Base-by-base conservation (phyloP, 2,113 vertebrate genomes). In the Bucco capensis region DNA sequence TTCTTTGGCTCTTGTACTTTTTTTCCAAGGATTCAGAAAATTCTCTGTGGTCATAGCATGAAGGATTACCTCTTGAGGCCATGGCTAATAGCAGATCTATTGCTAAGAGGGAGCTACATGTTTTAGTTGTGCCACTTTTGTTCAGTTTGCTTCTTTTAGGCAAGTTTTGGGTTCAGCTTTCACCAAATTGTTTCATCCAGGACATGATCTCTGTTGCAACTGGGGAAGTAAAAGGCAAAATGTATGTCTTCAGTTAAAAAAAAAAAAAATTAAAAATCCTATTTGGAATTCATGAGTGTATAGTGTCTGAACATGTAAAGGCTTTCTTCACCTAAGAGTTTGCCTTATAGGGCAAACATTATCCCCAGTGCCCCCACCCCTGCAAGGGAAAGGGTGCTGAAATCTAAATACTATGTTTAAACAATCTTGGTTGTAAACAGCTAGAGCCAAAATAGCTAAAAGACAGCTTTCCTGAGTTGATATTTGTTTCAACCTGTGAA, bases 351-450 rank as follows among this genome's bases (percentile, higher is more conserved):
- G 92, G 85, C 91, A 93, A 95, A 96, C 16, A 66, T 91, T 71
- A 94, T 79, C 44, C 46, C 24, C 33, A 35, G 69, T 92, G 72
- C 47, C 94, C 83, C 27, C 1, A 3, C 13, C 33, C 60, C 90
- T 94, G 86, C 77, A 95, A 83, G 83, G 82, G 77, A 65, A 96
- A 94, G 51, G 67, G 70, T 90, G 53, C 54, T 89, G 85, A 86
- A 91, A 94, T 92, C 66, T 92, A 96, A 96, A 89, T 89, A 92
- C 61, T 94, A 42, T 76, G 67, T 94, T 95, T 93, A 80, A 96
- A 57, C 72, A 27, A 89, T 95, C 65, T 56, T 49, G 69, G 69
- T 83, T 94, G 78, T 92, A 93, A 91, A 92, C 90, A 92, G 38
- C 62, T 60, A 57, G 87, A 95, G 79, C 86, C 79, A 80, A 96